Evolutionary conservation across 2,113 vertebrate genomes (phyloP).

Genomic region (Etheostoma spectabile): DNA sequence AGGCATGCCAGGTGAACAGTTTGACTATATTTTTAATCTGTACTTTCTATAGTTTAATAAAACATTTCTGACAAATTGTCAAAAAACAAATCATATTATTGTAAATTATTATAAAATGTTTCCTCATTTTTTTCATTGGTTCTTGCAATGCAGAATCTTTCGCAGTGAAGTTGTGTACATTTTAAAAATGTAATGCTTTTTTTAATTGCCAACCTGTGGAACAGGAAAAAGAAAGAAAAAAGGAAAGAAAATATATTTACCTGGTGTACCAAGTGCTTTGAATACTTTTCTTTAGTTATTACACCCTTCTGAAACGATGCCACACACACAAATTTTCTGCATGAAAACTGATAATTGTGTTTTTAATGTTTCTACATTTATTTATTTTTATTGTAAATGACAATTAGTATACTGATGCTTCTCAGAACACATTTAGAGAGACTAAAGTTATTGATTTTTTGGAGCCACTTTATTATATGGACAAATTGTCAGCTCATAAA

Average conservation of each 20-base stretch:
- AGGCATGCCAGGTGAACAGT: slow-evolving; percentile 27
- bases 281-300: slow-evolving; percentile 5
- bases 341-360: slow-evolving; percentile 33
- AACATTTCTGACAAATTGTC: not conserved
- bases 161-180: not conserved
- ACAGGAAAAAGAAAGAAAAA: not conserved
- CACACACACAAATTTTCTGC: slow-evolving; percentile 43
- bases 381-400: slow-evolving; percentile 23
- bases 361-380: not conserved
- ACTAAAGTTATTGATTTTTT: not conserved
- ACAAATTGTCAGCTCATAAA: not conserved
- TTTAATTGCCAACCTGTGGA: not conserved
- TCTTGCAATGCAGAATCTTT: too few species aligned
- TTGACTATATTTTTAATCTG: too few species aligned
- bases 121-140: too few species aligned
- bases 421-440: not conserved
- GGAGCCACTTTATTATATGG: not conserved
- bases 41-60: too few species aligned
- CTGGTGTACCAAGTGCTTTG: slow-evolving; percentile 31
- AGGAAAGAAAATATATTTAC: not conserved
- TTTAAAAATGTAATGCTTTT: not conserved
- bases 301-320: slow-evolving; percentile 65
- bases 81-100: not conserved
- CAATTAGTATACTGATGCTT: slow-evolving; percentile 52
- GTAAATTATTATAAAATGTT: too few species aligned